A percentile compares a stretch with the other conserved stretches of the same genome.
phyloP scores from a whole-genome alignment of 2,113 vertebrate genomes.

The Callionymus lyra region DNA sequence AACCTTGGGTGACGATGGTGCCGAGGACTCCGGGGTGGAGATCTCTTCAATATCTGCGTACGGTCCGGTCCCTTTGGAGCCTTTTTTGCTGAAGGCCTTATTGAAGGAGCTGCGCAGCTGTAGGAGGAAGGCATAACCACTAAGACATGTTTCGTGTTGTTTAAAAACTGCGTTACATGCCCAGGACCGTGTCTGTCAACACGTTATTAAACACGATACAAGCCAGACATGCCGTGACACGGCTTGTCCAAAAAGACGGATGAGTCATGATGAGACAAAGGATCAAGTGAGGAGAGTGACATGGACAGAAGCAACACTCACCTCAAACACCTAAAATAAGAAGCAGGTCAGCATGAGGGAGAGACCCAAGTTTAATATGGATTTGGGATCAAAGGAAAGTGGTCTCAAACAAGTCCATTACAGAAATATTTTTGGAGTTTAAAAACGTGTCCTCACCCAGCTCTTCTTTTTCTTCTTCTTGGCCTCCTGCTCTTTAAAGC shows the following conservation, averaged over 20 bases:
- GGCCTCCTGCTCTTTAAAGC: slow-evolving; percentile 85
- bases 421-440: slow-evolving; percentile 20
- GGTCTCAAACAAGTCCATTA: too few relatives aligned
- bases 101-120: slow-evolving; percentile 96
- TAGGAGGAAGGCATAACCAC: background rate
- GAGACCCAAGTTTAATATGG: slow-evolving; percentile 67
- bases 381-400: too few relatives aligned
- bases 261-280: slow-evolving; percentile 38
- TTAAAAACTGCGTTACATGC: too few relatives aligned
- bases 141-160: too few relatives aligned
- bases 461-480: slow-evolving; percentile 99
- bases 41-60: slow-evolving; percentile 97
- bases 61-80: slow-evolving; percentile 77
- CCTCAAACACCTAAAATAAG: slow-evolving; percentile 94
- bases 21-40: slow-evolving; percentile 85
- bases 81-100: slow-evolving; percentile 97
- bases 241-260: slow-evolving; percentile 16
- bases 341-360: slow-evolving; percentile 77
- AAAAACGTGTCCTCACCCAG: slow-evolving; percentile 72
- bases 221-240: background rate
- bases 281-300: background rate
- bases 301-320: slow-evolving; percentile 63
- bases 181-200: too few relatives aligned
- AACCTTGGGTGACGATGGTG: slow-evolving; percentile 89
- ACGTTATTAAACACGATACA: too few relatives aligned